These are phyloP conservation scores for Allobates femoralis DNA, from an alignment of 2,797 vertebrate genomes.

Conservation along the genomic window DNA sequence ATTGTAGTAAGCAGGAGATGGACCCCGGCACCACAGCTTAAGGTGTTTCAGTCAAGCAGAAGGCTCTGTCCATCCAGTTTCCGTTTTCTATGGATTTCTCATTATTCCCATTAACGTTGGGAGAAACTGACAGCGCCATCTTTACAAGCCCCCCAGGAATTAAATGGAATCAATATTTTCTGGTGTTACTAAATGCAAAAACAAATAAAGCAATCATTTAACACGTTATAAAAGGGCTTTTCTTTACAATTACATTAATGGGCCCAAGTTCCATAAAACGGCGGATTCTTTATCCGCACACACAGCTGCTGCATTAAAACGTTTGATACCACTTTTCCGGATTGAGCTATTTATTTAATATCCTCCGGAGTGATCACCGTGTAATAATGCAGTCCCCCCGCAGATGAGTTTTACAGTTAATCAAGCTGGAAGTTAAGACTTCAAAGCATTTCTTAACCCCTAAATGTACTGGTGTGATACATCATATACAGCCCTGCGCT, in stretches of 20 bases:
- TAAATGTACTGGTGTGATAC: constrained; percentile 2
- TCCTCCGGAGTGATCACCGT: constrained; percentile 40
- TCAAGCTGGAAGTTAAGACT: background rate
- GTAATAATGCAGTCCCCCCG: constrained; percentile 26
- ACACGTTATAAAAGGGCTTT: constrained; percentile 56
- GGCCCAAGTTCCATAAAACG: constrained; percentile 16
- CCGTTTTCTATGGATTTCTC: constrained; percentile 42
- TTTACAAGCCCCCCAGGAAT: constrained; percentile 48
- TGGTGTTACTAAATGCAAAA: constrained; percentile 42
- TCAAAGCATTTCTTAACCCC: background rate
- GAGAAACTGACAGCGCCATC: constrained; percentile 35
- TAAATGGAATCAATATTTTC: constrained; percentile 41
- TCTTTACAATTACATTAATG: constrained; percentile 52
- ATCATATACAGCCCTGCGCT: background rate
- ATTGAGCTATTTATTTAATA: constrained; percentile 56
- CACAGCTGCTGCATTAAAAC: constrained; percentile 47
- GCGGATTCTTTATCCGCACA: constrained; percentile 12
- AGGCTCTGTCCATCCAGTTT: constrained; percentile 30
- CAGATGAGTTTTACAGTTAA: constrained; percentile 40
- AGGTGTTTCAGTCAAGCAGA: constrained; percentile 48
- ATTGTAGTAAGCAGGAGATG: constrained; percentile 11
- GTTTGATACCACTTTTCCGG: constrained; percentile 50
- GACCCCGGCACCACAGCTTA: constrained; percentile 37
- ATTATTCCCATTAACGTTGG: constrained; percentile 13
- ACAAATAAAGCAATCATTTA: constrained; percentile 62